A percentile compares a stretch with the other conserved stretches of the same genome.
These are phyloP conservation scores for Esperia sulphurella DNA, from an alignment of 2,888 invertebrate genomes.

Conservation along the genomic window DNA sequence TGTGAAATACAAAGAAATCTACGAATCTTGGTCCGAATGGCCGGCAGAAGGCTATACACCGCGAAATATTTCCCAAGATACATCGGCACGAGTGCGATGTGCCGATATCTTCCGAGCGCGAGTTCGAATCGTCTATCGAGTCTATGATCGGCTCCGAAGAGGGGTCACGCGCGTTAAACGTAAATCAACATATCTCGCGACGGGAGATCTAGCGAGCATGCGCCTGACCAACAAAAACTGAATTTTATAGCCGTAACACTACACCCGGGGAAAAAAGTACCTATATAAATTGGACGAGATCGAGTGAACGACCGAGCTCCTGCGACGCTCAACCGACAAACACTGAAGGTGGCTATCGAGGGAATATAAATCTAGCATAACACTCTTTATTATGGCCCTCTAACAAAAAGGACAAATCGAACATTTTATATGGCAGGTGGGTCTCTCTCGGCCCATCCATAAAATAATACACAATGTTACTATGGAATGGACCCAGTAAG, in stretches of 20 bases:
- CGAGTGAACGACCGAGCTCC: conserved; percentile 55
- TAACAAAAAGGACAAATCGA: conserved; percentile 1
- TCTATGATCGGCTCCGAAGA: conserved; percentile 73
- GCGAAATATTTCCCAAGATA: conserved; percentile 75
- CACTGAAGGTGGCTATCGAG: conserved; percentile 34
- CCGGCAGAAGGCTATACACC: conserved; percentile 39
- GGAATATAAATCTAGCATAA: conserved; percentile 12
- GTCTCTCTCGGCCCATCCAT: not conserved
- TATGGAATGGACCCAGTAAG: too few species aligned
- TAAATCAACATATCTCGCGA: conserved; percentile 79
- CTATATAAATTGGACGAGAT: conserved; percentile 68
- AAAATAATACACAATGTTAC: not conserved
- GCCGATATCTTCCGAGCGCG: conserved; percentile 68
- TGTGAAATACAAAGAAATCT: conserved; percentile 69
- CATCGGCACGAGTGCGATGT: conserved; percentile 75
- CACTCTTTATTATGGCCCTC: conserved; percentile 3
- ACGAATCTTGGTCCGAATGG: conserved; percentile 57
- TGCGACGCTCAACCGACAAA: conserved; percentile 35
- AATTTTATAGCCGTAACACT: conserved; percentile 74
- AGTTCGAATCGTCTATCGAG: conserved; percentile 75
- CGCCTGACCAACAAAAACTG: conserved; percentile 71
- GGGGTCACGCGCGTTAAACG: conserved; percentile 78
- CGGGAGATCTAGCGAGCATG: conserved; percentile 74
- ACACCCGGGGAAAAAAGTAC: conserved; percentile 70
- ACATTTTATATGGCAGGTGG: conserved; percentile 1